Conservation (phyloP, 1,140 invertebrate genomes). For the Cydia fagiglandana region DNA sequence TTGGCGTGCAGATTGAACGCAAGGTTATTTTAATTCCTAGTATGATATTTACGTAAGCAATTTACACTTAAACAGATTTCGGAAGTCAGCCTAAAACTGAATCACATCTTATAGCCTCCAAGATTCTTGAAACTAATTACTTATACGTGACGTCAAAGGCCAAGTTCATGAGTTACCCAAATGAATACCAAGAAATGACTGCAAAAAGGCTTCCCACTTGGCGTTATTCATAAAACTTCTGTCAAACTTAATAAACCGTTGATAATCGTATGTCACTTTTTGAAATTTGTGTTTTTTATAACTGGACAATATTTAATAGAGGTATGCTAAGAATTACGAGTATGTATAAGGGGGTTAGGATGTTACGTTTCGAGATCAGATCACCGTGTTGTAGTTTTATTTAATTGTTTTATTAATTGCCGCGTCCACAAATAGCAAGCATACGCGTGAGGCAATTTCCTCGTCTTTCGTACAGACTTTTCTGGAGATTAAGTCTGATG, state of each 20-base stretch:
- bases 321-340: no score
- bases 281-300: neutral
- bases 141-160: conserved; percentile 23
- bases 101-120: neutral
- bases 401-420: no score
- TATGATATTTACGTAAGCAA: neutral
- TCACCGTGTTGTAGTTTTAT: no score
- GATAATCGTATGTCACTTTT: neutral
- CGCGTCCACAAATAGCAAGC: no score
- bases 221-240: no score
- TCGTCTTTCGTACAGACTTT: neutral
- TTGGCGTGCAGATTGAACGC: neutral
- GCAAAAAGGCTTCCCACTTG: neutral
- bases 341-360: no score
- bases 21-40: conserved; percentile 1
- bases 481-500: conserved; percentile 8
- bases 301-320: no score
- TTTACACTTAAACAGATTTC: neutral
- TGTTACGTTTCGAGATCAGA: no score
- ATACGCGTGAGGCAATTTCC: no score
- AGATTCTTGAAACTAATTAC: neutral
- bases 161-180: neutral
- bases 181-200: conserved; percentile 1
- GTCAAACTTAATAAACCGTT: no score
- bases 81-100: conserved; percentile 19